Evolutionary conservation across 2,797 vertebrate genomes (phyloP), one percentile per base, ranked within the genome.

Genomic region (Sternotherus odoratus): DNA sequence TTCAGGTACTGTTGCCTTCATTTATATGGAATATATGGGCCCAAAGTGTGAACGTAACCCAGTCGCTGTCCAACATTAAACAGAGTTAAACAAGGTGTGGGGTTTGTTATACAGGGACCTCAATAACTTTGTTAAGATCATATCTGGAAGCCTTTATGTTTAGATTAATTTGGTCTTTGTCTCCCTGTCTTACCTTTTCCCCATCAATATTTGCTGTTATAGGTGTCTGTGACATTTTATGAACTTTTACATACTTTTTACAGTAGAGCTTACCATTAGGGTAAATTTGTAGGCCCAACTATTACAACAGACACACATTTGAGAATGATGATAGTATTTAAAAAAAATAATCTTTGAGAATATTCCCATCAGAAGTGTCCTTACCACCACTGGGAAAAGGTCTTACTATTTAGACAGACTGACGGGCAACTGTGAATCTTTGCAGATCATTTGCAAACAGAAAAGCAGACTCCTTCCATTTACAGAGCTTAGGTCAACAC

Each of bases 321-420:
- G 26, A 75, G 43, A 75, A 75, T 24, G 19, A 36, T 39, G 23
- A 26, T 26, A 74, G 21, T 23, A 26, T 28, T n/a, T n/a, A n/a
- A n/a, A n/a, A 26, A 92, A 93, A 77, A 87, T 50, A 43, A 89
- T 56, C 8, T 87, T 53, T 93, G 12, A 82, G 43, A 84, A 33
- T 26, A 63, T 87, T 33, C 75, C 33, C 28, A 51, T 53, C 33
- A 8, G 36, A 92, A 75, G 13, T 48, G 26, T 46, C 43, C 26
- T 48, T 13, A 28, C 26, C 16, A 84, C 17, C 46, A 78, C 11
- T 12, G 33, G 54, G 36, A 39, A 84, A 91, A 91, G 56, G 83
- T 91, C 15, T 83, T 94, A 83, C 91, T 92, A 85, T 78, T 78
- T 53, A 92, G 80, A 82, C 28, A 87, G 85, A 86, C 72, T 83